Conservation (phyloP, 92 coral and sea anemone genomes). For the Siderastrea radians region DNA sequence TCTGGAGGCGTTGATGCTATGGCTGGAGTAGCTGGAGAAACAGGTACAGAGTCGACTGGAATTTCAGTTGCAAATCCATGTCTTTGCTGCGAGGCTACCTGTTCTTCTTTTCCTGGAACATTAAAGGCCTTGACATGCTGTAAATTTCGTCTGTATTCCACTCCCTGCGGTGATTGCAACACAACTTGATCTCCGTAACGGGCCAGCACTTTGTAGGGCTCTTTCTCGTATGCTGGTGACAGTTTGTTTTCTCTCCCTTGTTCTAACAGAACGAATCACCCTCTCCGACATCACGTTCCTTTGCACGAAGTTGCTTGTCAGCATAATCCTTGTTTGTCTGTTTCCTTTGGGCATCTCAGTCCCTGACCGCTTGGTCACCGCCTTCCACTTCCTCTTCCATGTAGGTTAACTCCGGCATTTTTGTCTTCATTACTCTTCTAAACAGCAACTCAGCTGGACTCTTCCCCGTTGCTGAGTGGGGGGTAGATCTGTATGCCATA, state of each 20-base stretch:
- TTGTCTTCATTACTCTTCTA: slow-evolving; percentile 26
- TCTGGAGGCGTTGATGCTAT: too few relatives aligned
- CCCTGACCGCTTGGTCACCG: slow-evolving; percentile 40
- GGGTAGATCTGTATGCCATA: slow-evolving; percentile 55
- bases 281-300: slow-evolving; percentile 46
- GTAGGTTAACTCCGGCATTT: slow-evolving; percentile 45
- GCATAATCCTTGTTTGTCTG: slow-evolving; percentile 58
- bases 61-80: neutral
- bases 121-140: slow-evolving; percentile 51
- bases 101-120: slow-evolving; percentile 22
- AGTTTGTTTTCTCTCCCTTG: slow-evolving; percentile 68
- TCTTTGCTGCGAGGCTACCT: neutral
- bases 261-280: slow-evolving; percentile 67
- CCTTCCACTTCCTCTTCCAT: slow-evolving; percentile 39
- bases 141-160: slow-evolving; percentile 60
- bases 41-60: too few relatives aligned
- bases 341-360: slow-evolving; percentile 54
- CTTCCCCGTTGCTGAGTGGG: slow-evolving; percentile 62
- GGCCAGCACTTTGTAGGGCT: slow-evolving; percentile 59
- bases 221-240: slow-evolving; percentile 52
- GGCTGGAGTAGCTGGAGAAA: too few relatives aligned
- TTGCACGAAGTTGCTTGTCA: slow-evolving; percentile 26
- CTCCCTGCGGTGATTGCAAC: slow-evolving; percentile 53
- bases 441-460: slow-evolving; percentile 65
- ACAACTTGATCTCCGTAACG: slow-evolving; percentile 60